Base-by-base conservation (phyloP, 1,140 invertebrate genomes). In the Listronotus oregonensis region DNA sequence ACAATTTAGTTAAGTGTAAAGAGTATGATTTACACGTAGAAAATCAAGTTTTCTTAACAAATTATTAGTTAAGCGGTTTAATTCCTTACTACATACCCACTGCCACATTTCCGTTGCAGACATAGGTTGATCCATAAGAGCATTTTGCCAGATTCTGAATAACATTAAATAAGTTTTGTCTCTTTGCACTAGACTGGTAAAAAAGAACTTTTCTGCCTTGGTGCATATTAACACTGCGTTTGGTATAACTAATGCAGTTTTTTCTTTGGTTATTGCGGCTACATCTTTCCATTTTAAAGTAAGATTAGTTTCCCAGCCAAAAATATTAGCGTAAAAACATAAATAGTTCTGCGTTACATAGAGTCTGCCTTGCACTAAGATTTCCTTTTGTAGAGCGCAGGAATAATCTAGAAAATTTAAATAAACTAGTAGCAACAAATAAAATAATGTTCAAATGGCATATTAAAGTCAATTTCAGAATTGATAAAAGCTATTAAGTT, bases 311-410 rank as follows among this genome's bases (percentile, higher is more conserved):
- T 97, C 94, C 94, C 94, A 97, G 73, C 91, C 86, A 77, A 97
- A 96, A 71, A 97, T 96, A 79, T 95, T 97, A 27, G 95, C 94
- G 82, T 97, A 93, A 83, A 97, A 97, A 80, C 94, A 96, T 49
- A 97, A 84, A 84, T 92, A 95, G 79, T 94, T 94, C 82, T 95
- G 93, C 11, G 94, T 94, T 11, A 96, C 89, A 80, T 96, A 97
- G 67, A 97, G 82, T 18, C 95, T 85, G 5, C 95, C 95, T 77
- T 97, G 95, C 7, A 93, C 90, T 60, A 97, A 81, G 75, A 97
- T 96, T 76, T 97, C 95, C 74, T 93, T 90, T 79, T 97, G 94
- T 27, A 97, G 81, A n/a, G 95, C 95, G 82, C 95, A 97, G 10
- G 95, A 96, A 82, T 97, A 97, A 85, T 97, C 94, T 96, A 81